Base-by-base conservation (phyloP, 2,888 invertebrate species). In the Dicyrtomina minuta region DNA sequence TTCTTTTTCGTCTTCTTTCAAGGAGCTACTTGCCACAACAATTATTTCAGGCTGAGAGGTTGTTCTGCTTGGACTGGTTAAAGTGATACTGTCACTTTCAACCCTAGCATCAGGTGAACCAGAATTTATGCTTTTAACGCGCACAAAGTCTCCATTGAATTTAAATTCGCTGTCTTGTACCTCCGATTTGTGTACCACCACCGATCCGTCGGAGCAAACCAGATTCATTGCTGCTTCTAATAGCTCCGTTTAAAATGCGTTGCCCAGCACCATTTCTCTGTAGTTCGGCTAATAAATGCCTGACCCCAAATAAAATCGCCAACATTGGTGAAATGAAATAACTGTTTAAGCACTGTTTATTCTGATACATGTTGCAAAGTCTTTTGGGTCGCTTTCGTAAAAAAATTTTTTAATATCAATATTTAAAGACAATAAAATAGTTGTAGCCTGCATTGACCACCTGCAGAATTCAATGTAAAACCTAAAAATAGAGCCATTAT, bases 181-280 rank as follows among this genome's bases (percentile, higher is more conserved):
- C 26, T 2, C 66, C 66, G 3, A 66, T 49, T 22, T 56, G 39
- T 17, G 58, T 15, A 1, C 66, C 66, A 33, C 59, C 59, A 17
- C 66, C 66, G 27, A 44, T 26, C 33, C 66, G 24, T n/a, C 55
- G 62, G 22, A 33, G 24, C 26, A 60, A 64, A 58, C 70, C 39
- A 22, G 33, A 22, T 26, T 15, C 3, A 51, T 39, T 64, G 4
- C 39, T 39, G 59, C 59, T 69, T 22, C 69, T 46, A 43, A 33
- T 59, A 55, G 66, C 51, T n/a, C 69, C 70, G 22, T 61, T 44
- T 3, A 49, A 62, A 17, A 61, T 39, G 22, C 53, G n/a, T 13
- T 66, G 43, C 43, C 70, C 71, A 24, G 51, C 24, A 26, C 68
- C 67, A 41, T 66, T 66, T 27, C 59, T 44, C 22, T 66, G 59